Evolutionary conservation across 2,888 invertebrate species (phyloP).

Genomic region (Coenonympha arcania): DNA sequence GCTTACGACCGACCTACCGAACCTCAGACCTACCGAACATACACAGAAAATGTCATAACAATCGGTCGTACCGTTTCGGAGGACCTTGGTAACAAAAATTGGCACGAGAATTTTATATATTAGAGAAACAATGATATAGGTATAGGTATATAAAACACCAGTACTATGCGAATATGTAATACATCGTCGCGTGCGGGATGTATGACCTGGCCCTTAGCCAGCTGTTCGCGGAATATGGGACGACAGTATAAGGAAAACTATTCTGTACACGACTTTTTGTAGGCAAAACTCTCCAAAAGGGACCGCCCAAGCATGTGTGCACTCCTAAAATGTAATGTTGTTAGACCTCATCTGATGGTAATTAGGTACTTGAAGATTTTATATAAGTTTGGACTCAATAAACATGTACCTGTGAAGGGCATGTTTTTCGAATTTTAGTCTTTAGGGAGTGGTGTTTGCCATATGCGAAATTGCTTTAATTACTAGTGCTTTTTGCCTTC

Average conservation of each 20-base stretch:
- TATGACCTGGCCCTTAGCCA: conserved; percentile 20
- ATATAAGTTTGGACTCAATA: background rate
- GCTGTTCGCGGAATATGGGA: conserved; percentile 16
- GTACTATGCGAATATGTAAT: background rate
- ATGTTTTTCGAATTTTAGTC: no score
- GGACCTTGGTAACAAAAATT: no score
- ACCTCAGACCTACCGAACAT: no score
- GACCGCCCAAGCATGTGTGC: background rate
- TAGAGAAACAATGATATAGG: no score
- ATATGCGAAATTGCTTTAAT: no score
- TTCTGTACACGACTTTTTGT: conserved; percentile 2
- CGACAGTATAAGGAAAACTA: conserved; percentile 17
- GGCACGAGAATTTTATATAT: no score
- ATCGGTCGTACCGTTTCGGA: no score
- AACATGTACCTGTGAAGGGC: no score
- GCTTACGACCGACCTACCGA: no score
- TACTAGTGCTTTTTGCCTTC: no score
- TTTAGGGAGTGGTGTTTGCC: no score
- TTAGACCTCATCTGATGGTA: conserved; percentile 3
- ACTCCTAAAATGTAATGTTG: background rate
- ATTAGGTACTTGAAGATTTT: background rate
- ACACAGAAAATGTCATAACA: no score
- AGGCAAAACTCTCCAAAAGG: conserved; percentile 3
- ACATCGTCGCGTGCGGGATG: conserved; percentile 12
- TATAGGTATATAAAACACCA: background rate